Conservation (phyloP, 2,113 vertebrate species). For the Mixornis gularis region DNA sequence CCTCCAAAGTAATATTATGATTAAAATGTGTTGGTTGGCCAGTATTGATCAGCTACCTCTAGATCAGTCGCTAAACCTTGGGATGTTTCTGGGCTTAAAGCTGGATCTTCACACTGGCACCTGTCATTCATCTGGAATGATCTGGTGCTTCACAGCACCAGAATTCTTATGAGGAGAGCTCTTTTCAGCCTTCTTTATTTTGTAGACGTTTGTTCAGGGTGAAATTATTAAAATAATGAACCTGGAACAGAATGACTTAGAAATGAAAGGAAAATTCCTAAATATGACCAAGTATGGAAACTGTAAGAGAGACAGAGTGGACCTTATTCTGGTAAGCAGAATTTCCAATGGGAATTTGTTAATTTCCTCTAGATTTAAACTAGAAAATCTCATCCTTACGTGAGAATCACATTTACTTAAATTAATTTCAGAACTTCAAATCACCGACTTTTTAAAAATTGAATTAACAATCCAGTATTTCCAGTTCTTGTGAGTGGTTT, state of each 20-base stretch:
- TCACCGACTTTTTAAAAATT: neutral
- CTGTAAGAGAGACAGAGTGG: slow-evolving; percentile 67
- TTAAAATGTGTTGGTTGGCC: neutral
- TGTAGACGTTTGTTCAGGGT: slow-evolving; percentile 49
- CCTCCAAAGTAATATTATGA: neutral
- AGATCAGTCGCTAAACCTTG: neutral
- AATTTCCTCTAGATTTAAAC: neutral
- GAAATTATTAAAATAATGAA: slow-evolving; percentile 67
- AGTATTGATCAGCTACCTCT: neutral
- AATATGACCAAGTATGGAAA: slow-evolving; percentile 68
- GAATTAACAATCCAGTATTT: neutral
- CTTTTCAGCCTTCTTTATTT: neutral
- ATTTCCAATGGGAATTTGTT: neutral
- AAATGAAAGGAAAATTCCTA: slow-evolving; percentile 61
- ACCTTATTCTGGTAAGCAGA: slow-evolving; percentile 70
- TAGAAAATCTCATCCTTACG: neutral
- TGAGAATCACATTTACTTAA: neutral
- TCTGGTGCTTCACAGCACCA: neutral
- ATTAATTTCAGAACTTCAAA: neutral
- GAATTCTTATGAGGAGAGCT: neutral
- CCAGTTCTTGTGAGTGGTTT: neutral
- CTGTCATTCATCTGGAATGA: neutral
- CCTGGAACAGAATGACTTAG: slow-evolving; percentile 66
- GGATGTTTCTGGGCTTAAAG: neutral
- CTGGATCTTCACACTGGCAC: neutral